Percentiles rank a stretch among this genome's conserved stretches.
Conservation (phyloP, 2,888 invertebrate species). For the Volucella zonaria region DNA sequence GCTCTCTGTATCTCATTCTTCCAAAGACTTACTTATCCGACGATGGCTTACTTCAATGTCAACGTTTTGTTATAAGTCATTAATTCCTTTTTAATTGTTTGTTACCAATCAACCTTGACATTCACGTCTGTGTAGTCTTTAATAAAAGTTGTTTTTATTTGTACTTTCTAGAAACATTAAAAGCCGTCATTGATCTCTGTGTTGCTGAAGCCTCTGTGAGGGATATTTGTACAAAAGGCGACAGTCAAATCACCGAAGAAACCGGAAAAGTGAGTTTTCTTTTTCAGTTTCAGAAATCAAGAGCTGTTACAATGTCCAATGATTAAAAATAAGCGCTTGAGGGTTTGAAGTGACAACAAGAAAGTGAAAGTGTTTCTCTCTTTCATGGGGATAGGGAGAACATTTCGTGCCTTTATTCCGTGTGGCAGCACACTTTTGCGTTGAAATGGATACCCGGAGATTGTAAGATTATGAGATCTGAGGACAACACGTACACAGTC, state of each 20-base stretch:
- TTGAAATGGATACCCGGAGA: constrained; percentile 77
- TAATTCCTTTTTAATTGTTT: too few relatives aligned
- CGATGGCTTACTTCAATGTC: too few relatives aligned
- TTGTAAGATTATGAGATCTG: constrained; percentile 83
- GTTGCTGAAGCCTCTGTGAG: constrained; percentile 93
- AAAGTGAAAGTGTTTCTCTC: constrained; percentile 59
- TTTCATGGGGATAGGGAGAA: constrained; percentile 41
- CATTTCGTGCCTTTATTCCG: constrained; percentile 74
- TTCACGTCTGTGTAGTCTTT: neutral
- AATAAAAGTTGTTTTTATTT: constrained; percentile 6
- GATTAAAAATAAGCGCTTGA: constrained; percentile 82
- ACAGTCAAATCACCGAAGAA: constrained; percentile 93
- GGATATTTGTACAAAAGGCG: constrained; percentile 96
- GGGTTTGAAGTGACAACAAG: constrained; percentile 75
- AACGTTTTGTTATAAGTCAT: too few relatives aligned
- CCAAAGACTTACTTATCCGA: too few relatives aligned
- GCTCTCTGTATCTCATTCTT: too few relatives aligned
- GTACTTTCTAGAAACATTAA: constrained; percentile 89
- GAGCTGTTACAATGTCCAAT: constrained; percentile 76
- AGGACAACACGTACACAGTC: constrained; percentile 76
- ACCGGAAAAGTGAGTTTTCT: constrained; percentile 90
- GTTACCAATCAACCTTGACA: too few relatives aligned
- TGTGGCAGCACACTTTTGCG: constrained; percentile 71
- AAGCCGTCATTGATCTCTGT: constrained; percentile 94
- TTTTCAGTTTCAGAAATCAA: neutral